Evolutionary conservation across 2,888 invertebrate genomes (phyloP), one percentile per base, ranked within the genome.

Genomic region (Glaucopsyche alexis): DNA sequence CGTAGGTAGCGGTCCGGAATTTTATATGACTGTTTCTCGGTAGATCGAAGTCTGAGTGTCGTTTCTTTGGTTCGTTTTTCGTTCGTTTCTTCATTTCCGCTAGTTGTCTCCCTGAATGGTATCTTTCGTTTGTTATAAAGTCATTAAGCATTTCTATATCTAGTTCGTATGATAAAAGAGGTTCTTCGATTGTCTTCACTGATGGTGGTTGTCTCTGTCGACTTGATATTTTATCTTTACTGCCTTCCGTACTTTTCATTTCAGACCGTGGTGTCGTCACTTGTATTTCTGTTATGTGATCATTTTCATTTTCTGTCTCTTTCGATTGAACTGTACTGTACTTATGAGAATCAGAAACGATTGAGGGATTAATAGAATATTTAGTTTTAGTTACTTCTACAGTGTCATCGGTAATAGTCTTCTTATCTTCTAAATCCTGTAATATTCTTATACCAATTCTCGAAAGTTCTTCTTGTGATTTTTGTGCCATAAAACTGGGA

Each of bases 281-380:
- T 86, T 96, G 95, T 74, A 96, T 96, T 87, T 96, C 96, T 60
- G 96, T 96, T 49, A 96, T 94, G 81, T 95, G 96, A 42, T 95
- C 95, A 80, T 93, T 86, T 52, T 82, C 82, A 47, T 79, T 75
- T 74, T 84, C 82, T 16, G 79, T 76, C 47, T 84, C 81, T 74
- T 83, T 79, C 16, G 78, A 78, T 52, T 84, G 85, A 8, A 79
- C 78, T 80, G 82, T 84, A 19, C 79, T 78, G 67, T 83, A 83
- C 77, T 89, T 92, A 77, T 91, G 87, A 64, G 87, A 83, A 60
- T 90, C 85, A 69, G 91, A 85, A 60, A 93, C 89, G n/a, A 84
- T 81, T 42, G 87, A 78, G 0, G 92, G 88, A 74, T 93, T 90
- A 8, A 93, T 89, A 0, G 92, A 85, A 75, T 93, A 91, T 79